Evolutionary conservation across 37 sponge, comb jelly and placozoan species (phyloP).

Genomic region (Halisarca cf. caerulea): DNA sequence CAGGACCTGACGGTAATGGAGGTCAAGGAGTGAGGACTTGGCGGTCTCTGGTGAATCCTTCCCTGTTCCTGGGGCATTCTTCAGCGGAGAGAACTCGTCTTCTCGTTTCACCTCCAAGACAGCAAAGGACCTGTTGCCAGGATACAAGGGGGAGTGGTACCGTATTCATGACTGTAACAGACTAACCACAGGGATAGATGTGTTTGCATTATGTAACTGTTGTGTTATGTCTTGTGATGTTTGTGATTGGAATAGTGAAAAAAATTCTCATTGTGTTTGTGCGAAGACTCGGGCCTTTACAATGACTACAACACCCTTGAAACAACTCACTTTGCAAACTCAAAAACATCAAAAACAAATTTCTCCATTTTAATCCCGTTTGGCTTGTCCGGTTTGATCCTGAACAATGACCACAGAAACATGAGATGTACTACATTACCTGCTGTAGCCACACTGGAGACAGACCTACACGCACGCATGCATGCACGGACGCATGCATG

Average conservation of each 20-base stretch:
- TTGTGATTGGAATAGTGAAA: too few relatives aligned
- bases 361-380: constrained; percentile 99
- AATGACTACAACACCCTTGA: too few relatives aligned
- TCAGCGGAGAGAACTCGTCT: constrained; percentile 96
- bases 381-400: constrained; percentile 52
- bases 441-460: background rate
- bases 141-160: background rate
- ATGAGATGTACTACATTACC: background rate
- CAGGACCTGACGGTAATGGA: constrained; percentile 76
- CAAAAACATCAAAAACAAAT: constrained; percentile 98
- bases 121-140: constrained; percentile 59
- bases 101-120: constrained; percentile 90
- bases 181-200: too few relatives aligned
- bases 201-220: too few relatives aligned
- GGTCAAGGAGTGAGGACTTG: constrained; percentile 69
- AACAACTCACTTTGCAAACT: constrained; percentile 82
- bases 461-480: background rate
- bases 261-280: too few relatives aligned
- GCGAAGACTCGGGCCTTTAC: too few relatives aligned
- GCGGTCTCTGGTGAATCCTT: constrained; percentile 89
- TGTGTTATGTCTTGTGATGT: too few relatives aligned
- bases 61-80: constrained; percentile 85
- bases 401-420: constrained; percentile 2
- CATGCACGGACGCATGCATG: background rate
- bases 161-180: background rate